phyloP scores from a whole-genome alignment of 2,888 invertebrate species.

The Chaetogeoica ovagalla region DNA sequence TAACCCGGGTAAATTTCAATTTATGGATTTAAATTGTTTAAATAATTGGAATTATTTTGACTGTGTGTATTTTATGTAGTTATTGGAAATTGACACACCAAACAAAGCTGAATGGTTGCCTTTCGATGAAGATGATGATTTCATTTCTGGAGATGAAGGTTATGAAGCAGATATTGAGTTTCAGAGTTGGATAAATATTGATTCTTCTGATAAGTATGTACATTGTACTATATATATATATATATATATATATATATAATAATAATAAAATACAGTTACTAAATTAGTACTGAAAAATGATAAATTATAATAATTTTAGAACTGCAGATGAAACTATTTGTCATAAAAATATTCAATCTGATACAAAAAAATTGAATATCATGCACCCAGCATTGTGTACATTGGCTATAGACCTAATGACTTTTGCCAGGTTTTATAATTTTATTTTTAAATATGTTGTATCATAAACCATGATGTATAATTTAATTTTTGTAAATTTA shows the following conservation, averaged over 20 bases:
- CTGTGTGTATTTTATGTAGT: background rate
- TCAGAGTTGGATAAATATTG: slow-evolving; percentile 55
- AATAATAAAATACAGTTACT: background rate
- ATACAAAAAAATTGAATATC: slow-evolving; percentile 46
- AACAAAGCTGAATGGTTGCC: slow-evolving; percentile 42
- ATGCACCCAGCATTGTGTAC: slow-evolving; percentile 54
- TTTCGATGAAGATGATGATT: slow-evolving; percentile 47
- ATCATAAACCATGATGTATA: no score
- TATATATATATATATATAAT: background rate
- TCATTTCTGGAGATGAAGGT: slow-evolving; percentile 64
- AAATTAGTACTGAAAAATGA: background rate
- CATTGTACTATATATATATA: background rate
- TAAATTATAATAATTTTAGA: slow-evolving; percentile 15
- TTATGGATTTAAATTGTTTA: background rate
- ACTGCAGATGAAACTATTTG: slow-evolving; percentile 35
- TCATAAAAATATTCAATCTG: slow-evolving; percentile 42
- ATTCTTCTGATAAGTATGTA: slow-evolving; percentile 46
- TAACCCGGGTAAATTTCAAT: slow-evolving; percentile 23
- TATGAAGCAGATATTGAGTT: slow-evolving; percentile 70
- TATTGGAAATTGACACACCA: slow-evolving; percentile 34
- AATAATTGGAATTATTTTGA: background rate
- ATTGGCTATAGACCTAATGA: slow-evolving; percentile 53
- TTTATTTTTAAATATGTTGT: background rate
- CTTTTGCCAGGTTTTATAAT: slow-evolving; percentile 37
- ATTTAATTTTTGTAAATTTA: background rate